These are phyloP conservation scores for Odontamblyopus rebecca DNA, from an alignment of 2,797 vertebrate species.

Conservation along the genomic window DNA sequence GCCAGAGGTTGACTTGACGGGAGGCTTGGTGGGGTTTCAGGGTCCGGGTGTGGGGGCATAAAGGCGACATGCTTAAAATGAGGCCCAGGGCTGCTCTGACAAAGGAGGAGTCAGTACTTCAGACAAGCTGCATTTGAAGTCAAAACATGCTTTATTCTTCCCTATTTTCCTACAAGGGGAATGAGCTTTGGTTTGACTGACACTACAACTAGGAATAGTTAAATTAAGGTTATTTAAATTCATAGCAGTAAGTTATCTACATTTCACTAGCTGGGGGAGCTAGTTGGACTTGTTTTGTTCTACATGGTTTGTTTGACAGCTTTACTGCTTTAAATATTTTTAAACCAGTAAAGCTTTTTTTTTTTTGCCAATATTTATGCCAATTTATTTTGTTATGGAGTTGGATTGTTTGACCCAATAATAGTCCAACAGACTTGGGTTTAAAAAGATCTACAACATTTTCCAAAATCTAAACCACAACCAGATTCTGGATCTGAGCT, in stretches of 20 bases:
- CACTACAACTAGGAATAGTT: background rate
- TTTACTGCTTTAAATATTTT: background rate
- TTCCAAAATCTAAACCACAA: background rate
- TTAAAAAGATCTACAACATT: background rate
- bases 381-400: background rate
- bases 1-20: slow-evolving; percentile 67
- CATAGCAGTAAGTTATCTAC: background rate
- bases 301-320: background rate
- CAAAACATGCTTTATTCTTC: slow-evolving; percentile 38
- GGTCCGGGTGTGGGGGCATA: slow-evolving; percentile 44
- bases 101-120: slow-evolving; percentile 65
- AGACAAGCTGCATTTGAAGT: slow-evolving; percentile 61
- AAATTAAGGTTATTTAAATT: background rate
- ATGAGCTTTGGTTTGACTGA: slow-evolving; percentile 12
- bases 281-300: background rate
- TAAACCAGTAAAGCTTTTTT: background rate
- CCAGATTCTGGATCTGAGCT: background rate
- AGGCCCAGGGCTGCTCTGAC: slow-evolving; percentile 61
- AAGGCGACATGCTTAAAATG: slow-evolving; percentile 64
- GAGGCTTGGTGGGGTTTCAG: slow-evolving; percentile 49
- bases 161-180: slow-evolving; percentile 38
- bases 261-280: background rate
- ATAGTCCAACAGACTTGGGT: background rate
- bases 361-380: no score
- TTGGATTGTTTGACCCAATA: background rate